Evolutionary conservation across 1,140 invertebrate genomes (phyloP).

Genomic region (Danaus melanippus): DNA sequence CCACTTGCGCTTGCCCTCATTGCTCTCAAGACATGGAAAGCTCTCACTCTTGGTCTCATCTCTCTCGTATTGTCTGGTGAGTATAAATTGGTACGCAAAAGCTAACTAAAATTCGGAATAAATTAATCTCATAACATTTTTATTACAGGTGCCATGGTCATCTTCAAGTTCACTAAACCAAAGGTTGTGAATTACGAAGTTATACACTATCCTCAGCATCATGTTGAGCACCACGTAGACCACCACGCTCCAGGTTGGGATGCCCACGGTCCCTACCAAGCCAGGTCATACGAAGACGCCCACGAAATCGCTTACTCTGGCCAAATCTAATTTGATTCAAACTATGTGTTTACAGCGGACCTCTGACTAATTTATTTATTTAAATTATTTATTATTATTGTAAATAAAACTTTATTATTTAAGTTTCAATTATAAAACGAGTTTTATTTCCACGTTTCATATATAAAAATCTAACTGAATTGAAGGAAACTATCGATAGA

Average conservation of each 20-base stretch:
- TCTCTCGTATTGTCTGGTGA: slow-evolving; percentile 81
- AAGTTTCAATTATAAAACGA: slow-evolving; percentile 56
- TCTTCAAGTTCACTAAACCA: slow-evolving; percentile 88
- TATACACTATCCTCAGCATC: slow-evolving; percentile 86
- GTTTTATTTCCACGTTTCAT: slow-evolving; percentile 25
- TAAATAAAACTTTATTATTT: slow-evolving; percentile 61
- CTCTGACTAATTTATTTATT: slow-evolving; percentile 66
- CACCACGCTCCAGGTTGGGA: slow-evolving; percentile 71
- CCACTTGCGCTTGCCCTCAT: slow-evolving; percentile 85
- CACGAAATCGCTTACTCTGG: slow-evolving; percentile 79
- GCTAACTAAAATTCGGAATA: background rate
- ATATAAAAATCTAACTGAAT: too few relatives aligned
- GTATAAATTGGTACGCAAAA: slow-evolving; percentile 7
- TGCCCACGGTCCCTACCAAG: slow-evolving; percentile 75
- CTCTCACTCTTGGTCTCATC: slow-evolving; percentile 85
- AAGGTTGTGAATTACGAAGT: slow-evolving; percentile 88
- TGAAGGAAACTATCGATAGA: too few relatives aligned
- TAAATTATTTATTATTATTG: slow-evolving; percentile 62
- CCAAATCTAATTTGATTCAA: slow-evolving; percentile 59
- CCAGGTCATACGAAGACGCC: slow-evolving; percentile 70
- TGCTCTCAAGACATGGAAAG: slow-evolving; percentile 90
- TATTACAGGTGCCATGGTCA: slow-evolving; percentile 80
- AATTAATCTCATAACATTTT: slow-evolving; percentile 8
- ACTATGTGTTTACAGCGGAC: slow-evolving; percentile 48
- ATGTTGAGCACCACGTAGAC: slow-evolving; percentile 76